A percentile compares a stretch with the other conserved stretches of the same genome.
Evolutionary conservation across 2,888 invertebrate genomes (phyloP).

Genomic region (Clistopyga incitator): DNA sequence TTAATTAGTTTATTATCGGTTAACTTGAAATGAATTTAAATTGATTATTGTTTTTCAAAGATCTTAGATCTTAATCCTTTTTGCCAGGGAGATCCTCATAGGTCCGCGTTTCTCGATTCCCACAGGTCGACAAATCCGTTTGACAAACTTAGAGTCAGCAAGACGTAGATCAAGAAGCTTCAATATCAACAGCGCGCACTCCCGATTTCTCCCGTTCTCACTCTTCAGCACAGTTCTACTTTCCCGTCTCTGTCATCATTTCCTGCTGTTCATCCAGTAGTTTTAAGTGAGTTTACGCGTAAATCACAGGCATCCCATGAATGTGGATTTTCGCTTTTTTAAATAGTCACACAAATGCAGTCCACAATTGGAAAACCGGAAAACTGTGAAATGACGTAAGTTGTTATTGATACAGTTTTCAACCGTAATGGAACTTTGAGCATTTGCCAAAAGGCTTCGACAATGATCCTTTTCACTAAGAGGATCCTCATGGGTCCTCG

Average conservation of each 20-base stretch:
- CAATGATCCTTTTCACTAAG: neutral
- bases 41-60: neutral
- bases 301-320: no score
- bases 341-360: no score
- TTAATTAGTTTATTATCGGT: no score
- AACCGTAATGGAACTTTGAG: neutral
- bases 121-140: neutral
- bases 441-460: neutral
- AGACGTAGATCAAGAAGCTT: conserved; percentile 44
- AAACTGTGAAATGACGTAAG: no score
- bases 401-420: neutral
- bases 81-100: neutral
- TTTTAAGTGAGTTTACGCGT: conserved; percentile 2
- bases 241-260: neutral
- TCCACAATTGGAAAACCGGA: no score
- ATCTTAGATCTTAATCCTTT: neutral
- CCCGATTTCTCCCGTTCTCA: conserved; percentile 35
- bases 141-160: conserved; percentile 14
- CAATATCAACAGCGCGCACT: conserved; percentile 35
- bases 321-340: no score
- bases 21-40: no score
- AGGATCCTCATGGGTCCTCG: neutral
- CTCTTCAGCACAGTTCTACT: conserved; percentile 1
- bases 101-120: neutral
- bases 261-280: conserved; percentile 9